Base-by-base conservation (phyloP, 1,140 invertebrate species). In the Eulimnadia texana region DNA sequence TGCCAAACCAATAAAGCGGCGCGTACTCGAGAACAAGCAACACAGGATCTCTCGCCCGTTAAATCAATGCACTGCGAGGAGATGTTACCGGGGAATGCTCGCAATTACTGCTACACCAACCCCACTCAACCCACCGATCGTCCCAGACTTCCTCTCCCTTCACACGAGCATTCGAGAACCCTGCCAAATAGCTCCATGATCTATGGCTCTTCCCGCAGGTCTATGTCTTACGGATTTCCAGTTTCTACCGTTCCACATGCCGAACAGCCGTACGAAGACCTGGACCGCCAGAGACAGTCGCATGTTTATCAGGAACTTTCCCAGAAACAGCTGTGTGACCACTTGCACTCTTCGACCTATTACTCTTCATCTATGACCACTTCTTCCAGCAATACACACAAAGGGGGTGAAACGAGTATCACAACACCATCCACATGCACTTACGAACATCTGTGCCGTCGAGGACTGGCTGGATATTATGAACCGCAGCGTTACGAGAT, bases 61-160 rank as follows among this genome's bases (percentile, higher is more conserved):
- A 63, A 63, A 50, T 58, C 62, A 13, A 20, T 63, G 16, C 25
- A 55, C 27, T 60, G 49, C 2, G 62, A 63, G 20, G 64, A 65
- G 11, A 49, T 58, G 3, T 58, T 50, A 22, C 63, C 64, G 9
- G 64, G 20, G n/a, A 61, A 58, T 33, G 11, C 52, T 20, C 33
- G 56, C 3, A 63, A 63, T 33, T 63, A 63, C 50, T 63, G 62
- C 50, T 63, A 63, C 50, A 33, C 60, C 0, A 57, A 57, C 22
- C 55, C 55, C 20, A 57, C 55, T 2, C 33, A 27, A 9, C 22
- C 25, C 29, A 27, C n/a, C 6, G 50, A 61, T n/a, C 59, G 29
- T 50, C 58, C 13, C 50, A 47, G 24, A 16, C 51, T n/a, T 3
- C 53, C 25, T 23, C 60, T 47, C 2, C 60, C 42, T 3, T 49